Evolutionary conservation across 2,888 invertebrate species (phyloP), one percentile per base, ranked within the genome.

Genomic region (Stenurella melanura): DNA sequence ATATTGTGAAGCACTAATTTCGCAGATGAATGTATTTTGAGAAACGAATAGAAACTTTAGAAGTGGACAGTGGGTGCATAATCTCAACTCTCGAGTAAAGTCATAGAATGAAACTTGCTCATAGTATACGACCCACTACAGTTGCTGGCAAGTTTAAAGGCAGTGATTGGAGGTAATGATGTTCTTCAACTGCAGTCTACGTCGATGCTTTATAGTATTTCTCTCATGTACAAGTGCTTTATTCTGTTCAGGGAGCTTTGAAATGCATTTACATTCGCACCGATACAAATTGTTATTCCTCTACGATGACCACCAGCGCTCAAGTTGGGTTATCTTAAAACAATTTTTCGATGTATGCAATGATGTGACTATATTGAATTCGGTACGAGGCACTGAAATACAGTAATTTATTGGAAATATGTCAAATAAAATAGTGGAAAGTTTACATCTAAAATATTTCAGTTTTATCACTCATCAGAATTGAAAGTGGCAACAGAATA

Each of bases 11-110:
- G 26, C 30, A 26, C 21, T 26, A 34, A 34, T 34, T 34, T 34
- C 7, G 5, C 9, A 26, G 30, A 9, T 6, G 30, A 34, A 34
- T 42, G 12, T 42, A 42, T 42, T 42, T 42, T 42, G 4, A 26
- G 17, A 30, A 56, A 56, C 54, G 21, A 68, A 68, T 50, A 18
- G 68, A 68, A 68, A 18, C 56, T 56, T 15, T 26, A 21, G 67
- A 68, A 34, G n/a, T 57, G 68, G 68, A 68, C 68, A 21, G 15
- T 26, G 57, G 68, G 56, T 15, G n/a, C 68, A 56, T 54, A 68
- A 68, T 68, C 68, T 57, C 56, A n/a, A 21, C 68, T 34, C 30
- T 68, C 26, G 56, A 30, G 57, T 56, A 68, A 68, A 68, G 68
- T 68, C 56, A 57, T 68, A 57, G 56, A 30, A 56, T 68, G 30